Evolutionary conservation across 2,797 vertebrate species (phyloP).

Genomic region (Cossypha heuglini): DNA sequence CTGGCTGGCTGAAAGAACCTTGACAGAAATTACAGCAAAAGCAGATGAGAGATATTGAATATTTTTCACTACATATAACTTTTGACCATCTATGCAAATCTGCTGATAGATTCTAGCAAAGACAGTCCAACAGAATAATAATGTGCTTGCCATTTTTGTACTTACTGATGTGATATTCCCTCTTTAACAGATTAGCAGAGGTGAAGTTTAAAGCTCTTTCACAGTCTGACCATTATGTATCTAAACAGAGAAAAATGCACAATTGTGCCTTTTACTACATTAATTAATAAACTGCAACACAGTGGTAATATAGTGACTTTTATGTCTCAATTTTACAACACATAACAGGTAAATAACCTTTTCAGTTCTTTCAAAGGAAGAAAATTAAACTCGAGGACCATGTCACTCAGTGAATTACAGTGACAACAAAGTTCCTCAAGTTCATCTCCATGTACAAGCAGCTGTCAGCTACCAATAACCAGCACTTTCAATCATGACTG

Average conservation of each 20-base stretch:
- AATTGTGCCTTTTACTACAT: not conserved
- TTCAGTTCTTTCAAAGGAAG: not conserved
- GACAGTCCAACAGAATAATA: not conserved
- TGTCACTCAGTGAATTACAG: not conserved
- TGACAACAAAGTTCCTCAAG: not conserved
- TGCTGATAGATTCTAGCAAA: not conserved
- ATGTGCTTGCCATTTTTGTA: not conserved
- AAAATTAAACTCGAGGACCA: not conserved
- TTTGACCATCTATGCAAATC: not conserved
- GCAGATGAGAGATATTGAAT: not conserved
- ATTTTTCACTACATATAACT: not conserved
- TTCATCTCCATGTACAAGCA: not conserved
- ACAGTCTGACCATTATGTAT: not conserved
- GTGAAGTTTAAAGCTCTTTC: not conserved
- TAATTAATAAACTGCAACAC: not conserved
- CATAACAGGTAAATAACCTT: not conserved
- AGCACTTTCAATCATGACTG: not conserved
- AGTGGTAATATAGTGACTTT: not conserved
- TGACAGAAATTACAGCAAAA: not conserved
- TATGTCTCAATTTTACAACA: not conserved
- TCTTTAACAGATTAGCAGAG: not conserved
- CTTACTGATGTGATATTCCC: not conserved
- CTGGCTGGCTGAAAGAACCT: not conserved
- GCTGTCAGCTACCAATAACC: not conserved
- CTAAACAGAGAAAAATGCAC: not conserved